Evolutionary conservation across 2,888 invertebrate genomes (phyloP), one percentile per base, ranked within the genome.

Genomic region (Orchestes rusci): DNA sequence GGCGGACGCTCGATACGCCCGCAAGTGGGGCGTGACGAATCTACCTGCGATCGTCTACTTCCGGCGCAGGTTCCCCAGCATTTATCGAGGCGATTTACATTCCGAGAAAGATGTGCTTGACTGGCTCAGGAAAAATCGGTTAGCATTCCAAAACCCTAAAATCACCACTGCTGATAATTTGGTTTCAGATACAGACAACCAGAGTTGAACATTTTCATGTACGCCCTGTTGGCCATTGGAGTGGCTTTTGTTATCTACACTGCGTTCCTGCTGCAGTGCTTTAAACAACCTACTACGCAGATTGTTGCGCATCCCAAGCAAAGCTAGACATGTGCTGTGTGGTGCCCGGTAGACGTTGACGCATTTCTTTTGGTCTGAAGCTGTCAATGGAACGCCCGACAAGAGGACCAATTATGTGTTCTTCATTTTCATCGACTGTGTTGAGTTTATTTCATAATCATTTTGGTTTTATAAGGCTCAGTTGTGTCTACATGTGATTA

Each of bases 121-220:
- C 59, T 93, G 93, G 93, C 72, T 93, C 54, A 79, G 90, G 57
- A 93, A 92, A 71, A 92, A 93, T 67, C 79, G 93, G 56, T 48
- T 33, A 41, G 31, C 16, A n/a, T n/a, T 23, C 23, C 10, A 23
- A 5, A 23, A 5, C 5, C 5, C 23, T 23, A 10, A 23, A 23
- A 23, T 23, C 23, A 5, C 23, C 7, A 23, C 5, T 23, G 23
- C 10, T 23, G 23, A 23, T 23, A 30, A n/a, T 39, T 39, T 15
- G 33, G 28, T 41, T 48, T 18, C 30, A 51, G 51, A 17, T 93
- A 90, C 73, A 79, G 91, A 38, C 91, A 91, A 62, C 92, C 93
- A 0, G 93, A 93, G 67, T 70, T 93, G 31, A 93, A 91, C 65
- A 80, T 93, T 56, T 93, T 93, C 68, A 93, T 93, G 92, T 93